A percentile compares a stretch with the other conserved stretches of the same genome.
These are phyloP conservation scores for Gorsachius magnificus DNA, from an alignment of 2,797 vertebrate species.

Conservation along the genomic window DNA sequence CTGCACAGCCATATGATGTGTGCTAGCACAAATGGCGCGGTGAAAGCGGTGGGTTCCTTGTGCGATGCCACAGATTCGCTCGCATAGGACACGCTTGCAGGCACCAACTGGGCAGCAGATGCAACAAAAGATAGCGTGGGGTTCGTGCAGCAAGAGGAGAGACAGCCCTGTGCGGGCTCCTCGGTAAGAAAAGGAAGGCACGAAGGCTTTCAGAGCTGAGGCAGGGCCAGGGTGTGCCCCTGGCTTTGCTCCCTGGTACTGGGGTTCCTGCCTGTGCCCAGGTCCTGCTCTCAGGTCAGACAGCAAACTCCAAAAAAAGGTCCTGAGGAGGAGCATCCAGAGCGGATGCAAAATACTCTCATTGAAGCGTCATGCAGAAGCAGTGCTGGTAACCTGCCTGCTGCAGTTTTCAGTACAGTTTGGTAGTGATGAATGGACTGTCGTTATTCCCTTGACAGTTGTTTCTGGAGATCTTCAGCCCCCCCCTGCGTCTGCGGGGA, in stretches of 20 bases:
- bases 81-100: not conserved
- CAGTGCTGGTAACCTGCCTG: not conserved
- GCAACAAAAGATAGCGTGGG: not conserved
- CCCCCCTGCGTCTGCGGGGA: not conserved
- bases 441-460: not conserved
- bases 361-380: rapidly evolving
- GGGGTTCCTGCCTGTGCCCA: not conserved
- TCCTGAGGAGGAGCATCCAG: not conserved
- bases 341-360: rapidly evolving
- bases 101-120: not conserved
- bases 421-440: not conserved
- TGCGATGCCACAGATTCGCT: not conserved
- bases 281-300: not conserved
- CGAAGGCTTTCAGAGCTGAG: not conserved
- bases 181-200: not conserved
- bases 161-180: not conserved
- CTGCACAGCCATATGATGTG: not conserved
- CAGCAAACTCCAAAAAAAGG: not conserved
- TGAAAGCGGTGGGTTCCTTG: not conserved
- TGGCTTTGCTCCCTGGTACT: not conserved
- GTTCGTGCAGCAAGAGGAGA: not conserved
- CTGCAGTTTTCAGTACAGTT: rapidly evolving
- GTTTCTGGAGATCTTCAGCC: not conserved
- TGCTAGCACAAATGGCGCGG: not conserved
- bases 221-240: rapidly evolving